Evolutionary conservation across 2,888 invertebrate species (phyloP).

Genomic region (Phalangium opilio): DNA sequence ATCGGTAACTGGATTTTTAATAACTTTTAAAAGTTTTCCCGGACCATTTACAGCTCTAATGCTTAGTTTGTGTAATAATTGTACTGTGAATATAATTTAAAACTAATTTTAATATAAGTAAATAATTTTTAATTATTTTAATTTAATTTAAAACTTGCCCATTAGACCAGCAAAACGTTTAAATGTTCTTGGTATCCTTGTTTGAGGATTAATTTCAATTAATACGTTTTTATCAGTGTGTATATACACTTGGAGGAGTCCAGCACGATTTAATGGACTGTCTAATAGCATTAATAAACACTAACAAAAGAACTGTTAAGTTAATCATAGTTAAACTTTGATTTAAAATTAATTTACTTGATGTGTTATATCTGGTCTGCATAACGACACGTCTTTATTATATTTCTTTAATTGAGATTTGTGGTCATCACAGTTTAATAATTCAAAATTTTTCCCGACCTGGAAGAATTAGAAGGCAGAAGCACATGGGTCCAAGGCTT

Average conservation of each 20-base stretch:
- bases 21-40: constrained; percentile 74
- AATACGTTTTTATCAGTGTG: constrained; percentile 36
- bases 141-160: constrained; percentile 29
- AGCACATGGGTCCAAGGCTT: neutral
- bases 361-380: constrained; percentile 92
- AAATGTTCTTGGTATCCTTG: constrained; percentile 40
- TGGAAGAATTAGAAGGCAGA: constrained; percentile 33
- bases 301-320: too few relatives aligned
- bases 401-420: constrained; percentile 64
- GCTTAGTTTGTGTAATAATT: constrained; percentile 83
- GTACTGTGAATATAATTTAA: constrained; percentile 48
- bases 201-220: constrained; percentile 38
- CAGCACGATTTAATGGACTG: constrained; percentile 90
- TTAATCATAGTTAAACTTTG: constrained; percentile 2
- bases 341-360: constrained; percentile 38
- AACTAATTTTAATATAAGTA: neutral
- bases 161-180: constrained; percentile 41
- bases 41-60: constrained; percentile 80
- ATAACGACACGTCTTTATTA: constrained; percentile 69
- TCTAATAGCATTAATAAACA: constrained; percentile 94
- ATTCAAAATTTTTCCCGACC: constrained; percentile 73
- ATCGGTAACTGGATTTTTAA: constrained; percentile 86
- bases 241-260: constrained; percentile 59
- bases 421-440: constrained; percentile 90
- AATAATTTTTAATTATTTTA: too few relatives aligned